Conservation (phyloP, 2,888 invertebrate species). For the Melanchra persicariae region DNA sequence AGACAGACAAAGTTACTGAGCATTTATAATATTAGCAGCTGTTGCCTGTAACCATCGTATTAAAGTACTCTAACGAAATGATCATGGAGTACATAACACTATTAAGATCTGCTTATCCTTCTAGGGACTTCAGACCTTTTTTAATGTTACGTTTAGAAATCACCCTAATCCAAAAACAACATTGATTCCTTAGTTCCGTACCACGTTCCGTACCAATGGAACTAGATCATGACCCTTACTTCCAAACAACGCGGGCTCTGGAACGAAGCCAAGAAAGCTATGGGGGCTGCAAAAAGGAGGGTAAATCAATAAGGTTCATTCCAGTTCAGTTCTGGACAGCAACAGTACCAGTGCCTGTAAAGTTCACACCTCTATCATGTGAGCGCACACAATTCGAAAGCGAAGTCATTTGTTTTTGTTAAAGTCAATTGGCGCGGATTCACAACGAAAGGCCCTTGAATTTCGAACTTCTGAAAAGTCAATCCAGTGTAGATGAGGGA, state of each 20-base stretch:
- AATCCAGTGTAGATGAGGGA: background rate
- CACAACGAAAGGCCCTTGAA: background rate
- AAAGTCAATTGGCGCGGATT: background rate
- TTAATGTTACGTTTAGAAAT: too few species aligned
- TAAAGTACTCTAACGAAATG: too few species aligned
- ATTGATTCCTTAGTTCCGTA: too few species aligned
- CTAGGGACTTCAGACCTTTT: too few species aligned
- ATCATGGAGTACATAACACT: too few species aligned
- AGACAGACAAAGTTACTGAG: too few species aligned
- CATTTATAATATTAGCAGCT: too few species aligned
- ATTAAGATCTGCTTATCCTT: too few species aligned
- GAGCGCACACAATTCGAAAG: background rate
- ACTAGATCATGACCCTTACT: background rate
- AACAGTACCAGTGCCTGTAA: background rate
- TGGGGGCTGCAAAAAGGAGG: constrained; percentile 23
- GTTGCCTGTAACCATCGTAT: too few species aligned
- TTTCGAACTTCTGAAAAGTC: background rate
- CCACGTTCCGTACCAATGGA: background rate
- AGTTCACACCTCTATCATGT: background rate
- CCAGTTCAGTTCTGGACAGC: constrained; percentile 19
- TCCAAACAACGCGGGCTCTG: constrained; percentile 18
- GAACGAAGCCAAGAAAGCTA: constrained; percentile 45
- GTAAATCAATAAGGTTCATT: constrained; percentile 45
- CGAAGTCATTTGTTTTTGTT: constrained; percentile 7
- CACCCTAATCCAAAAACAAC: background rate